phyloP scores from a whole-genome alignment of 2,888 invertebrate genomes.

The Lampropteryx suffumata region DNA sequence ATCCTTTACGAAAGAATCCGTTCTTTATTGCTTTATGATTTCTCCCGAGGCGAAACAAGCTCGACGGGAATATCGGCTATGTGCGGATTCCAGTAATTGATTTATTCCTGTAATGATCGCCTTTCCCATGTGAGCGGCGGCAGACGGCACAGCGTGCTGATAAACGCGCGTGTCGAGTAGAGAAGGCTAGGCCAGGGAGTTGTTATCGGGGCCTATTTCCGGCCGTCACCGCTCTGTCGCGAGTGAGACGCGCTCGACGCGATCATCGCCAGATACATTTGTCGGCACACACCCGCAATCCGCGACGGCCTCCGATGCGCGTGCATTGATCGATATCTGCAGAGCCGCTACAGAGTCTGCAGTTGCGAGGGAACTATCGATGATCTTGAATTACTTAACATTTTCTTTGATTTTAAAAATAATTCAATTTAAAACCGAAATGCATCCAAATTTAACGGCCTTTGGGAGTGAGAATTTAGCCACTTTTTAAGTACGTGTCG shows the following conservation, averaged over 20 bases:
- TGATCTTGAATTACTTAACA: conserved; percentile 66
- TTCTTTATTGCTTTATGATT: conserved; percentile 53
- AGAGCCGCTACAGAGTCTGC: conserved; percentile 60
- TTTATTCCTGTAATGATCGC: conserved; percentile 76
- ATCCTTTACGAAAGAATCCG: conserved; percentile 13
- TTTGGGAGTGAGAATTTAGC: conserved; percentile 58
- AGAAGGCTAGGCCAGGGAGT: conserved; percentile 63
- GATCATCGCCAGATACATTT: conserved; percentile 79
- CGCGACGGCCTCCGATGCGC: conserved; percentile 52
- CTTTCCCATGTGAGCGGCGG: conserved; percentile 61
- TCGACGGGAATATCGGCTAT: conserved; percentile 47
- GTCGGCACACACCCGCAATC: conserved; percentile 63
- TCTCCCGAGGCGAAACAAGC: conserved; percentile 43
- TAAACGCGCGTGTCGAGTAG: conserved; percentile 65
- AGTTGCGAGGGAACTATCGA: conserved; percentile 60
- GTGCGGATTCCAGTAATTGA: conserved; percentile 60
- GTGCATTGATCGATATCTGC: conserved; percentile 64
- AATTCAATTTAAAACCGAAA: conserved; percentile 32
- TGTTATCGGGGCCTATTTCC: conserved; percentile 80
- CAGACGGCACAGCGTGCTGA: conserved; percentile 59
- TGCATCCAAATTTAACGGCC: conserved; percentile 46
- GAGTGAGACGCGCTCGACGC: conserved; percentile 56
- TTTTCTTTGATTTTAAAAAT: conserved; percentile 38
- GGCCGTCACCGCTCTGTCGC: conserved; percentile 73
- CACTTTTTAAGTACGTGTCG: conserved; percentile 61